Base-by-base conservation (phyloP, 2,888 invertebrate species). In the Trichacis sp. region DNA sequence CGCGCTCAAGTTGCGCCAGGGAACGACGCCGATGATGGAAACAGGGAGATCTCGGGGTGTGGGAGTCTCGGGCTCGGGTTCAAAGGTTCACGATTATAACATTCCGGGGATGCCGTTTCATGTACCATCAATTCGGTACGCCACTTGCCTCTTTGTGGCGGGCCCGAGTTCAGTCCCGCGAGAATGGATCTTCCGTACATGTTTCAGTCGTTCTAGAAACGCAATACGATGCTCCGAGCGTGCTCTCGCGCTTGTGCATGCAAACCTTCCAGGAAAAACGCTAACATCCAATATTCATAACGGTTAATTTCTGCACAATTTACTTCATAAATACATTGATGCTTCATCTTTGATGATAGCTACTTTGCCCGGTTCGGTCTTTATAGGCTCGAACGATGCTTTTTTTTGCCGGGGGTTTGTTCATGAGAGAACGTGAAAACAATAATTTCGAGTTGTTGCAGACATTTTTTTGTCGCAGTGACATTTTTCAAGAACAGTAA, bases 1-100 rank as follows among this genome's bases (percentile, higher is more conserved):
- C 24, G 8, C 11, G 46, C 8, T 18, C 3, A 24, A 12, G 46
- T 24, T 46, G 14, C 5, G 24, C 4, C 8, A n/a, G 51, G 18
- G 77, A 77, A 76, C 76, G 77, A 79, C 80, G 77, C 76, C 74
- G 76, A 57, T 72, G 77, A 77, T 78, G 78, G 73, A 78, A 80
- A 72, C 69, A 72, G 75, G 73, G 58, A 71, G 71, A 71, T 69
- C 71, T 55, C 73, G 71, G 79, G 78, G 80, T 82, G 81, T 80
- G 82, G 81, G 82, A 81, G 81, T 81, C 75, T 78, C 69, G 73
- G 76, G 73, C 78, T 76, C 72, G 76, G 76, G 82, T 82, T 82
- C 81, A 82, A 81, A 81, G 82, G 82, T 82, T 81, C 73, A 77
- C 82, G 82, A 82, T 82, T 82, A 82, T 82, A 82, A 82, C 80